Conservation (phyloP, 2,113 vertebrate genomes). For the Phylloscopus whistleri region DNA sequence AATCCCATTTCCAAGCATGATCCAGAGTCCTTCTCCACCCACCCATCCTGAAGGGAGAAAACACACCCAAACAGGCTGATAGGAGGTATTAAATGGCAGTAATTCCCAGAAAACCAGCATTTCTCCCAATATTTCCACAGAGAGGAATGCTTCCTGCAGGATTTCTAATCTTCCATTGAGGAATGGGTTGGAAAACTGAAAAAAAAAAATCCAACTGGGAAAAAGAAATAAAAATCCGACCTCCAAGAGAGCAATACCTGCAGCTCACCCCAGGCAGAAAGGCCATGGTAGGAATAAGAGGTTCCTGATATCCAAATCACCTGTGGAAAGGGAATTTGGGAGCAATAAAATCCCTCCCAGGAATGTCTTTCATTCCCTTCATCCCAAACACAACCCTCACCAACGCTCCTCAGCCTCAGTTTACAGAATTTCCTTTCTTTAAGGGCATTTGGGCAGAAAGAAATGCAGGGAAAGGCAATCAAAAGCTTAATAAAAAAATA, state of each 20-base stretch:
- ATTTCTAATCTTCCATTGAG: neutral
- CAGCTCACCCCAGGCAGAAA: neutral
- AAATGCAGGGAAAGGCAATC: neutral
- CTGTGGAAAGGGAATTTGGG: neutral
- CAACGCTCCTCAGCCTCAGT: neutral
- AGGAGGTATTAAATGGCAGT: neutral
- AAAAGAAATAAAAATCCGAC: neutral
- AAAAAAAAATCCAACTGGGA: neutral
- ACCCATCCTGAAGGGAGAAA: neutral
- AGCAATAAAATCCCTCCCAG: neutral
- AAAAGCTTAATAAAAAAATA: neutral
- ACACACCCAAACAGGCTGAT: accelerated
- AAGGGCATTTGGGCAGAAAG: neutral
- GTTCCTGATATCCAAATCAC: neutral
- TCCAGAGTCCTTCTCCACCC: neutral
- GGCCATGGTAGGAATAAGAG: accelerated
- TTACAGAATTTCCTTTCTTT: neutral
- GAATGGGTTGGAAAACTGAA: neutral
- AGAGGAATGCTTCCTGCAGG: neutral
- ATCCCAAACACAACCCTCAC: accelerated
- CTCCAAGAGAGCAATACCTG: neutral
- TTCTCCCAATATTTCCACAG: neutral
- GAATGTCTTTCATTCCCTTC: neutral
- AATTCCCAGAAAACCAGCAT: neutral
- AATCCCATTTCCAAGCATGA: neutral